phyloP scores from a whole-genome alignment of 2,113 vertebrate species.

The Saimiri boliviensis region DNA sequence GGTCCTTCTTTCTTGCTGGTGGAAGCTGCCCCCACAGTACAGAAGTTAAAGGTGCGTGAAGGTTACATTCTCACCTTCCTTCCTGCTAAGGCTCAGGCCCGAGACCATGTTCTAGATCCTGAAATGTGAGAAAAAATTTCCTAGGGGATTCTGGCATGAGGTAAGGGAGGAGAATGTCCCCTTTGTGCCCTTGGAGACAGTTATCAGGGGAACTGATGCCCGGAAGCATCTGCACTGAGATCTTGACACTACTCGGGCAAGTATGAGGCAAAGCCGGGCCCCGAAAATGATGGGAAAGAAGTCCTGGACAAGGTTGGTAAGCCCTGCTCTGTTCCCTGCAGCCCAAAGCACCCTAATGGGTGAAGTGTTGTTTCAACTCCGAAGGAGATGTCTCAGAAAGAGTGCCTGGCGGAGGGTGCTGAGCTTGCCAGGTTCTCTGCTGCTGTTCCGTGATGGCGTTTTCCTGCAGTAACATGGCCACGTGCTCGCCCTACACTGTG shows the following conservation, averaged over 20 bases:
- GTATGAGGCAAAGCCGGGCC: not conserved
- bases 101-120: not conserved
- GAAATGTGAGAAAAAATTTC: not conserved
- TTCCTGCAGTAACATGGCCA: not conserved
- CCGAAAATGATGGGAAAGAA: not conserved
- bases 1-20: not conserved
- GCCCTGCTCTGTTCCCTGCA: not conserved
- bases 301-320: not conserved
- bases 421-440: not conserved
- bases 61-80: not conserved
- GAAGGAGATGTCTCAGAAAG: not conserved
- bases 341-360: not conserved
- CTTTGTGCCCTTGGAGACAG: not conserved
- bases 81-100: not conserved
- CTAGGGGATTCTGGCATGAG: not conserved
- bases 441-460: too few relatives aligned
- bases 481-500: not conserved
- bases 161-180: not conserved
- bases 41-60: not conserved
- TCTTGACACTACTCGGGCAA: not conserved
- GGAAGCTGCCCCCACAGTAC: not conserved
- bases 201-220: not conserved
- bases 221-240: not conserved
- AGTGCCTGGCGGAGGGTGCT: not conserved
- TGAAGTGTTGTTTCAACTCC: not conserved